Evolutionary conservation across 2,797 vertebrate species (phyloP), one percentile per base, ranked within the genome.

Genomic region (Sebastolobus altivelis): DNA sequence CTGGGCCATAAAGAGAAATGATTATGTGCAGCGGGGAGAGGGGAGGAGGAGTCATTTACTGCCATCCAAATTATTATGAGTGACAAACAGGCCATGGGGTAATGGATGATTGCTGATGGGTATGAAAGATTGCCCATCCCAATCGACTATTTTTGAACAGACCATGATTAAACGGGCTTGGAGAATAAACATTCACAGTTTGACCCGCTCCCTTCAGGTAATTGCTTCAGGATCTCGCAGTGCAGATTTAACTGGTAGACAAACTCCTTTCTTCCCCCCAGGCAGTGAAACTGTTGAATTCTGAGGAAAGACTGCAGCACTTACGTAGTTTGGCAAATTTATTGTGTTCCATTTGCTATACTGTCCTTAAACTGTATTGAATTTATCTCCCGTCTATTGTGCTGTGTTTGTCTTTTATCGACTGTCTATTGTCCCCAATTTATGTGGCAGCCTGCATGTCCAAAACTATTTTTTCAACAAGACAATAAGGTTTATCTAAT

Each of bases 1-100:
- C 54, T 33, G 40, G 37, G 68, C 67, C 49, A 82, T 88, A 80
- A 92, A 90, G 54, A 81, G 13, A 79, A 87, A 82, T 82, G 59
- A 88, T 89, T 86, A 89, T 85, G 63, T 84, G 84, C 73, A 77
- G 82, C 59, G 81, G 72, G 60, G 49, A 84, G 72, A 77, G 43
- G 60, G 75, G n/a, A 85, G 73, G 76, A 56, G 76, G 68, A 79
- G 71, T 73, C 62, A 40, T 88, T 91, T 87, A 87, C 74, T 79
- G 72, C 60, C 73, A 79, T 82, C 79, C 65, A 71, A 75, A 87
- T 89, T 81, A 90, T 90, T 83, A 87, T 83, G 84, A 89, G 76
- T 75, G 87, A 86, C 86, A 90, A 86, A 88, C 73, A 89, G 75
- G 77, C 83, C 77, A 61, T 75, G 65, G 62, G 69, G 74, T 87